These are phyloP conservation scores for Magallana angulata DNA, from an alignment of 1,140 invertebrate species.

Conservation along the genomic window DNA sequence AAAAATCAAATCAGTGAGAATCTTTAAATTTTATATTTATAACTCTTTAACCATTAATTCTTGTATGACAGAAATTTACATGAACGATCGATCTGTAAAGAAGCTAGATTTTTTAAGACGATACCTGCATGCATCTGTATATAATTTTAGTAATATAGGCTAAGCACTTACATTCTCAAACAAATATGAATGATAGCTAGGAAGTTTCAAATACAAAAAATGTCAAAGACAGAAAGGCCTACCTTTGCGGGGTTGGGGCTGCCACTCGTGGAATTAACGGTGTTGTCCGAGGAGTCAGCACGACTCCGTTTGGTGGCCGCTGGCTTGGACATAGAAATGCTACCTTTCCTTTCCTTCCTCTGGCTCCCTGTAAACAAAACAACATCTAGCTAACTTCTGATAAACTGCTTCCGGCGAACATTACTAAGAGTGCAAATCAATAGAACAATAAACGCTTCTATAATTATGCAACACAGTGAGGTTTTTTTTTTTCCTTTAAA, in stretches of 20 bases:
- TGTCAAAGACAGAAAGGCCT: neutral
- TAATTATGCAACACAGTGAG: neutral
- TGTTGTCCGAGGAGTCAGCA: slow-evolving; percentile 71
- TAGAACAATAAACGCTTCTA: neutral
- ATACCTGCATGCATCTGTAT: no score
- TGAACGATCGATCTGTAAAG: no score
- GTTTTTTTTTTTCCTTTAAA: neutral
- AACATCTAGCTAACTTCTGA: neutral
- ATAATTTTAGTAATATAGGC: no score
- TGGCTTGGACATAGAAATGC: slow-evolving; percentile 47
- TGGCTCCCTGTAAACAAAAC: slow-evolving; percentile 66
- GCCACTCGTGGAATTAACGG: slow-evolving; percentile 69
- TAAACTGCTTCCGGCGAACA: neutral
- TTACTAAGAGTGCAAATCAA: neutral
- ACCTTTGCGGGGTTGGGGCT: slow-evolving; percentile 71
- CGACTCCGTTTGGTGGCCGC: slow-evolving; percentile 62
- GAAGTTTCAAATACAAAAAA: neutral
- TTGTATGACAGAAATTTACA: no score
- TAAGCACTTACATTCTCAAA: no score
- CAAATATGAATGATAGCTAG: no score
- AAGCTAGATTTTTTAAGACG: no score
- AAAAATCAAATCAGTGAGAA: no score
- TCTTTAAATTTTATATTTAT: no score
- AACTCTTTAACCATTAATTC: no score
- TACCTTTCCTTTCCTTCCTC: slow-evolving; percentile 72